Evolutionary conservation across 1,140 invertebrate genomes (phyloP), one percentile per base, ranked within the genome.

Genomic region (Nixonia krombeini): DNA sequence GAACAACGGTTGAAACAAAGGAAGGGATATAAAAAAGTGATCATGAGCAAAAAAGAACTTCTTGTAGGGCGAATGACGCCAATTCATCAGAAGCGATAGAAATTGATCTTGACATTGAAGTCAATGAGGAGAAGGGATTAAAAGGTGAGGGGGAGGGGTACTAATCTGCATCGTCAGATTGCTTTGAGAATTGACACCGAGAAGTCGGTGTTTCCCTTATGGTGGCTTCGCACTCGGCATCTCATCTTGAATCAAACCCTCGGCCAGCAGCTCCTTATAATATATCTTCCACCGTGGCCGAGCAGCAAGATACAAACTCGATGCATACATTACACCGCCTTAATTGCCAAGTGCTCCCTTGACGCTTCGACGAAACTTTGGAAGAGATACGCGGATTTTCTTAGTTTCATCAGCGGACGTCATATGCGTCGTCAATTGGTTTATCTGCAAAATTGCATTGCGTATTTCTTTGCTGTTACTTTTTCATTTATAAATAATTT

Each of bases 101-200:
- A 61, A 12, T 53, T 35, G 56, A 53, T 65, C 41, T 57, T 53
- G 31, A 50, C 49, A 58, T 50, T 57, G 57, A 51, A 65, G 47
- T 53, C 46, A 33, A 46, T 8, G 45, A 53, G n/a, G 44, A 59
- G 33, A 29, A 45, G 41, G 38, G 47, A 68, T 64, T 62, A 69
- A 59, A 68, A 41, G 37, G 35, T 57, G 35, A 12, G 49, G 40
- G n/a, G 28, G 29, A 21, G 33, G 46, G 41, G 42, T 1, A 16
- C 81, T 84, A 82, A 83, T 84, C 81, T 83, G 76, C 81, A 84
- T 84, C 70, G 63, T 73, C 70, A 84, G 81, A 83, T 84, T 84
- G 82, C 79, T 82, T 76, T 79, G 82, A 83, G 82, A 83, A 83
- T 84, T 83, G 82, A 84, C 81, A 79, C 69, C 37, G 66, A 71